Percentiles rank a stretch among this genome's conserved stretches.
phyloP scores from a whole-genome alignment of 2,888 invertebrate genomes.

The Rhingia rostrata region DNA sequence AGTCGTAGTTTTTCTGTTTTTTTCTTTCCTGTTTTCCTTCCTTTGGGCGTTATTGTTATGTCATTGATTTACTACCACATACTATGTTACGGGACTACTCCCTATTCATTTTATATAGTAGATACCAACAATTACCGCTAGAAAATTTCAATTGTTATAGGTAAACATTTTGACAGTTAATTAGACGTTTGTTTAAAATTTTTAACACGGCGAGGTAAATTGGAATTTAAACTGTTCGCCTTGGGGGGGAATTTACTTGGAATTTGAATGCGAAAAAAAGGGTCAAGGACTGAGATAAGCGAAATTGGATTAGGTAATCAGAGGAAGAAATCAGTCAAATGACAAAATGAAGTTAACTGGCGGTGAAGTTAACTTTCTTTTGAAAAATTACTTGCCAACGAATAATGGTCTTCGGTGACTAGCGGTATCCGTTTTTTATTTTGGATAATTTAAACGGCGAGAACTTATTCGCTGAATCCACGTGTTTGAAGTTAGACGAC shows the following conservation, averaged over 20 bases:
- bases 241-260: conserved; percentile 21
- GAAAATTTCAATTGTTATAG: too few relatives aligned
- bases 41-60: conserved; percentile 14
- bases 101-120: not conserved
- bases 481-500: not conserved
- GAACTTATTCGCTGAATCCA: not conserved
- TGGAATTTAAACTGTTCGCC: conserved; percentile 29
- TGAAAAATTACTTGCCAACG: not conserved
- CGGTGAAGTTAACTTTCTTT: conserved; percentile 1
- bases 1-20: not conserved
- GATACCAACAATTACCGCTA: not conserved
- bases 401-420: not conserved
- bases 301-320: conserved; percentile 44
- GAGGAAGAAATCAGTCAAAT: conserved; percentile 27
- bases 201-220: not conserved
- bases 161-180: conserved; percentile 14
- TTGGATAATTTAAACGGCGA: not conserved
- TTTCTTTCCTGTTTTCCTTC: not conserved
- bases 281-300: conserved; percentile 22
- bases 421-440: not conserved
- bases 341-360: conserved; percentile 35
- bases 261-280: conserved; percentile 18
- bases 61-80: conserved; percentile 1
- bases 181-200: not conserved
- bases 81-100: conserved; percentile 7